Conservation (phyloP, 35 echinoderm and acorn worm genomes). For the Strongylocentrotus purpuratus region DNA sequence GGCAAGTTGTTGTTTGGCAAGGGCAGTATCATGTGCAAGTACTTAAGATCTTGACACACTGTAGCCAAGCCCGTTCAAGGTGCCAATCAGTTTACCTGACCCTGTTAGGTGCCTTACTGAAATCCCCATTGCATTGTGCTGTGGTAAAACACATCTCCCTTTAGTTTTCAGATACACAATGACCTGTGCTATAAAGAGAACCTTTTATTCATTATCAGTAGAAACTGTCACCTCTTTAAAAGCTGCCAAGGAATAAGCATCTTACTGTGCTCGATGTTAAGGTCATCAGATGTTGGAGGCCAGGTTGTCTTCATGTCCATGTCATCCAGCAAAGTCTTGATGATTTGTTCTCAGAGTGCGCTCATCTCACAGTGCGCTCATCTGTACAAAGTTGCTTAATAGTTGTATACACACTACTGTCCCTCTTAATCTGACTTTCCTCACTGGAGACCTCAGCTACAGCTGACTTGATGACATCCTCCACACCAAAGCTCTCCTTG, state of each 20-base stretch:
- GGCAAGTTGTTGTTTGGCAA: too few relatives aligned
- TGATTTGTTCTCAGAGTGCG: too few relatives aligned
- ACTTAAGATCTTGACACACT: too few relatives aligned
- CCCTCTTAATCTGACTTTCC: background rate
- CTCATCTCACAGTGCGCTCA: background rate
- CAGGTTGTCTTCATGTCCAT: too few relatives aligned
- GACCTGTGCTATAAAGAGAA: slow-evolving; percentile 68
- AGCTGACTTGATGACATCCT: slow-evolving; percentile 24
- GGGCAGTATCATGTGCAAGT: too few relatives aligned
- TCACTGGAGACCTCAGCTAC: background rate
- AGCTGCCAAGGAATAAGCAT: slow-evolving; percentile 58
- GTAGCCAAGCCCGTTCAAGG: too few relatives aligned
- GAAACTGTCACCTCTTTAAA: slow-evolving; percentile 43
- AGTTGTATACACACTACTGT: background rate
- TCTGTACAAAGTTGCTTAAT: background rate
- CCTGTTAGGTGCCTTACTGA: too few relatives aligned
- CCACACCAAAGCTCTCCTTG: background rate
- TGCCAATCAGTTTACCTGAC: too few relatives aligned
- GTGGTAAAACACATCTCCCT: too few relatives aligned
- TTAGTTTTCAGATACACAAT: slow-evolving; percentile 60
- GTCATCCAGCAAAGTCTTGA: too few relatives aligned
- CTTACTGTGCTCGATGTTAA: slow-evolving; percentile 25
- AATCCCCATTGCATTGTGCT: too few relatives aligned
- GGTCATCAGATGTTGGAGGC: slow-evolving; percentile 52
- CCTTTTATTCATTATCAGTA: slow-evolving; percentile 23